Evolutionary conservation across 2,113 vertebrate genomes (phyloP), one percentile per base, ranked within the genome.

Genomic region (Pandion haliaetus): DNA sequence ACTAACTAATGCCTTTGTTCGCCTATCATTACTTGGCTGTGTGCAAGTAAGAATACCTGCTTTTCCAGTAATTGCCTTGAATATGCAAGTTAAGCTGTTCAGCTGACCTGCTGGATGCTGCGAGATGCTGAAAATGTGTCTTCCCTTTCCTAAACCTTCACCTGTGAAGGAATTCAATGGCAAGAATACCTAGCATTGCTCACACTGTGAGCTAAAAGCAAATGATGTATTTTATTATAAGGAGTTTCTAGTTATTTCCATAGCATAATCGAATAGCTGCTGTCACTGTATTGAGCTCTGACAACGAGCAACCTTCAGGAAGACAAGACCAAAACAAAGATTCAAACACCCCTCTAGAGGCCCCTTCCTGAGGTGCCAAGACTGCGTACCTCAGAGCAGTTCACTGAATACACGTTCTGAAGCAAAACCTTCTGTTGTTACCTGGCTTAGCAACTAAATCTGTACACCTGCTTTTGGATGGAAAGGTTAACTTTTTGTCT

Each of bases 391-490:
- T 6, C 32, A 0, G 12, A 10, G 17, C 0, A 9, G 13, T 13
- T 23, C 31, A 6, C 13, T 0, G 17, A 21, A 7, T 1, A 36
- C 29, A 17, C 0, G 23, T 0, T 11, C 32, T 1, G 18, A 20
- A 21, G 38, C 0, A 0, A 34, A 32, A 57, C 18, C 49, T 5
- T 2, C 70, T 2, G 17, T 2, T 0, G 8, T 4, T 6, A 6
- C 66, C 47, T 12, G 1, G 18, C 8, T 36, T 3, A 16, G 34
- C 5, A 19, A 8, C 7, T 32, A 15, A 28, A 31, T 3, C 2
- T 8, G 8, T 9, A 2, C 9, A 6, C 4, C 45, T 8, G 54
- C 11, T 20, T 2, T 12, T 1, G 1, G 16, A 28, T 1, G 4
- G 73, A 8, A 15, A 25, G 14, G 42, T 0, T 23, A 10, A 8